A percentile compares a stretch with the other conserved stretches of the same genome.
Conservation (phyloP, 2,888 invertebrate species). For the Drosophila macrospina region DNA sequence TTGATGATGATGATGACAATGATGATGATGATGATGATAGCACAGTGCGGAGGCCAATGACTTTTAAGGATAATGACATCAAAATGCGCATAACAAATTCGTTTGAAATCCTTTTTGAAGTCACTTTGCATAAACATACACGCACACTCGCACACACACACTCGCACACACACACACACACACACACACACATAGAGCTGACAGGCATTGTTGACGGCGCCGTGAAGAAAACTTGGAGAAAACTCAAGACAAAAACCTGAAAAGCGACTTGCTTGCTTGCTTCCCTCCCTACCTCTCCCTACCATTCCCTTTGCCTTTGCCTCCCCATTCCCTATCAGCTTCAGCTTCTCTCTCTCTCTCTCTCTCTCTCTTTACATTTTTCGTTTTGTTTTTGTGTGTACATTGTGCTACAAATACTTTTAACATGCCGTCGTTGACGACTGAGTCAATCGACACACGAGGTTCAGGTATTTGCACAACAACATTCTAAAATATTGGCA, state of each 20-base stretch:
- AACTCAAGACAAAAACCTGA: constrained; percentile 47
- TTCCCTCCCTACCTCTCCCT: not conserved
- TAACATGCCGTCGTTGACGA: constrained; percentile 3
- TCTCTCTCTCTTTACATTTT: not conserved
- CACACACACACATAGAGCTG: not conserved
- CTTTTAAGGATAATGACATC: constrained; percentile 75
- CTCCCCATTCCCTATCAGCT: constrained; percentile 13
- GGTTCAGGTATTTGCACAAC: constrained; percentile 12
- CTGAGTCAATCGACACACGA: constrained; percentile 30
- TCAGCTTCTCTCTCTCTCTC: not conserved
- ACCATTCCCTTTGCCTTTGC: too few species aligned
- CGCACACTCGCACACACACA: constrained; percentile 17
- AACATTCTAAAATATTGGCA: constrained; percentile 39
- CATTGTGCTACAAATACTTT: constrained; percentile 5
- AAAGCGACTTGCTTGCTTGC: constrained; percentile 12
- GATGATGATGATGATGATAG: constrained; percentile 14
- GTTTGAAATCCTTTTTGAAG: constrained; percentile 72
- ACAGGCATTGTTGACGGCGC: not conserved
- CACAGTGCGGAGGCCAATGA: constrained; percentile 61
- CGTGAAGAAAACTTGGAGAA: constrained; percentile 30
- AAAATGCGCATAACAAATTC: constrained; percentile 78
- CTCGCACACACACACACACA: not conserved
- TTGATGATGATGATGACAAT: constrained; percentile 8
- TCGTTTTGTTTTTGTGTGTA: not conserved
- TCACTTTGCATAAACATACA: constrained; percentile 65